phyloP scores from a whole-genome alignment of 2,888 invertebrate species.

The Tolmerus cingulatus region DNA sequence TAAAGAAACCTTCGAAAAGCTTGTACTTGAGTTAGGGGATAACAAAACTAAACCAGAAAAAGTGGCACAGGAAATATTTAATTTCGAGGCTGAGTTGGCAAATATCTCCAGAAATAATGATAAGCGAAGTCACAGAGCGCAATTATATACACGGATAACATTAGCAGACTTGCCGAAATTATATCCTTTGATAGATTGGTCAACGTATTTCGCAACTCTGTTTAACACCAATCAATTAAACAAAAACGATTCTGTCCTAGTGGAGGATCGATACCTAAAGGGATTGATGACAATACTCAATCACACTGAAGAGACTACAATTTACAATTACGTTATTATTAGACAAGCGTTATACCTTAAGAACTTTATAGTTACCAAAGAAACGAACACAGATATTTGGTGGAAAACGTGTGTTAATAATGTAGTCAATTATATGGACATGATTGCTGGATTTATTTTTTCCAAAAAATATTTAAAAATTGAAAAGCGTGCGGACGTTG shows the following conservation, averaged over 20 bases:
- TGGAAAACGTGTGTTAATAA: constrained; percentile 90
- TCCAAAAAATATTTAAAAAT: neutral
- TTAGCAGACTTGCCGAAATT: constrained; percentile 24
- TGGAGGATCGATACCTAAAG: constrained; percentile 29
- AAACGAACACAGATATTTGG: neutral
- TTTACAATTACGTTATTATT: constrained; percentile 36
- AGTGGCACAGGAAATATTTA: constrained; percentile 41
- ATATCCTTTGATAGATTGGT: constrained; percentile 43
- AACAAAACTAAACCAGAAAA: neutral
- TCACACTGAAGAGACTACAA: neutral
- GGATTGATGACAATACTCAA: constrained; percentile 13
- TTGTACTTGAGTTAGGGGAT: constrained; percentile 37
- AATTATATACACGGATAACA: constrained; percentile 35
- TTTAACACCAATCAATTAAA: neutral
- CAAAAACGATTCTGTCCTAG: neutral
- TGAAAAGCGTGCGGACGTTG: neutral
- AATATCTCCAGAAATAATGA: constrained; percentile 42
- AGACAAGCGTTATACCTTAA: constrained; percentile 6
- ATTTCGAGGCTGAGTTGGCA: constrained; percentile 45
- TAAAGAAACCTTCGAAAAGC: neutral
- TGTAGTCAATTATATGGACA: constrained; percentile 83
- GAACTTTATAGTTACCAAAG: neutral
- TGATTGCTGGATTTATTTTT: constrained; percentile 69
- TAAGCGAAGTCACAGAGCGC: constrained; percentile 30
- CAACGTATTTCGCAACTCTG: constrained; percentile 34